phyloP scores from a whole-genome alignment of 2,888 invertebrate species.

The Leptinotarsa juncta region DNA sequence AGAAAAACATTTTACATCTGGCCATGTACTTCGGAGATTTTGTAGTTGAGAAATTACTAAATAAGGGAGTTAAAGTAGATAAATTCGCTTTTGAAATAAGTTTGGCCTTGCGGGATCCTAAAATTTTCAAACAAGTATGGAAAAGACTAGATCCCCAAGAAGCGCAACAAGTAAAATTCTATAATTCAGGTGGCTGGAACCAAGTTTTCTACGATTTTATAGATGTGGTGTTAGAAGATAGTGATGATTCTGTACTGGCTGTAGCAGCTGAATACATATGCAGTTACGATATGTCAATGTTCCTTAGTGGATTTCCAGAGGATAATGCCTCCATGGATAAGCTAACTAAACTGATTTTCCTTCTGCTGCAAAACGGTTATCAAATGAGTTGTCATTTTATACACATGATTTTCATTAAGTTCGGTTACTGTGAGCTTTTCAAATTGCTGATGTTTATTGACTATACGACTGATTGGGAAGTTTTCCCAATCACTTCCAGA shows the following conservation, averaged over 20 bases:
- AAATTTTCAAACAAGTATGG: slow-evolving; percentile 48
- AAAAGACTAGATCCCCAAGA: slow-evolving; percentile 37
- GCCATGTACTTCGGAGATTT: slow-evolving; percentile 46
- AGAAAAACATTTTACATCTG: slow-evolving; percentile 47
- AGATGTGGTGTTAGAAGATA: slow-evolving; percentile 45
- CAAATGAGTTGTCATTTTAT: slow-evolving; percentile 36
- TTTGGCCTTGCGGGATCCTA: slow-evolving; percentile 38
- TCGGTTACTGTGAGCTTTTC: slow-evolving; percentile 46
- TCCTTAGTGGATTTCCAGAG: slow-evolving; percentile 33
- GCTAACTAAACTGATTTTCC: slow-evolving; percentile 40
- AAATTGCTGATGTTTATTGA: slow-evolving; percentile 48
- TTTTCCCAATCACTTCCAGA: slow-evolving; percentile 37
- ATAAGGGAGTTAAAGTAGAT: slow-evolving; percentile 49
- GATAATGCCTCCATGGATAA: slow-evolving; percentile 30
- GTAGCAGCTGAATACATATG: slow-evolving; percentile 35
- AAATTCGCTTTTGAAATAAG: slow-evolving; percentile 38
- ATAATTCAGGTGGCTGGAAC: slow-evolving; percentile 27
- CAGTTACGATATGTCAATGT: slow-evolving; percentile 31
- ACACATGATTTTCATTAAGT: slow-evolving; percentile 39
- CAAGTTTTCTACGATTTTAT: slow-evolving; percentile 38
- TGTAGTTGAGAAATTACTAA: slow-evolving; percentile 48
- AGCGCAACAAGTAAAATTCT: slow-evolving; percentile 33
- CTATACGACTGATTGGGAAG: slow-evolving; percentile 30
- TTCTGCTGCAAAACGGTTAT: slow-evolving; percentile 43
- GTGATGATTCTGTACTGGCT: slow-evolving; percentile 35